Evolutionary conservation across 2,113 vertebrate genomes (phyloP), one percentile per base, ranked within the genome.

Genomic region (Malurus melanocephalus): DNA sequence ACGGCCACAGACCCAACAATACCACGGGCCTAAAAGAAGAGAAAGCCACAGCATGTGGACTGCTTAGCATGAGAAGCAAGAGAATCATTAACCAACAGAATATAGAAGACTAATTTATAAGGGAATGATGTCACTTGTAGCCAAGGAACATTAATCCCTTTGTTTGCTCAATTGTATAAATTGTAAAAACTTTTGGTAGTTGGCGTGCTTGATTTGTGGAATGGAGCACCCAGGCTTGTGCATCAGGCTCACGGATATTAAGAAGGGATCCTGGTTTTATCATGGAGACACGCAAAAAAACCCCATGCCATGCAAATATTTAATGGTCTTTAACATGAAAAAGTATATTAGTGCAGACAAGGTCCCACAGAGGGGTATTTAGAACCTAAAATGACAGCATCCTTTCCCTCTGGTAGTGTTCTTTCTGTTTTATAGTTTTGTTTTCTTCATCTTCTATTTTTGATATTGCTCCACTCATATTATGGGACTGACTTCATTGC

Each of bases 191-290:
- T 73, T 52, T 15, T 20, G 23, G 5, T 40, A 28, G 18, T 21
- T 28, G n/a, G 9, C 0, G 0, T 66, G 28, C 28, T 51, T 42
- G 13, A 51, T 43, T 59, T 67, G 71, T 84, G 26, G 52, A 59
- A 45, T 14, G 7, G 32, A 52, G 22, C 38, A 12, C 26, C 30
- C 11, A 10, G 21, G 26, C 30, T 75, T 85, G 14, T 43, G 17
- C 38, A 0, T 24, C 13, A 24, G 14, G 21, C 16, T 46, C 5
- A 2, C 1, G 3, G 18, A 23, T 0, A 1, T 49, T 66, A 11
- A 7, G 46, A 30, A 45, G 20, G 24, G 33, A 11, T 62, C 48
- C 16, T 22, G 4, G 24, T 45, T n/a, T 17, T 33, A 0, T 13
- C 8, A 2, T 5, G 17, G 14, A 35, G 27, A n/a, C n/a, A n/a